These are phyloP conservation scores for Tricholauxania praeusta DNA, from an alignment of 2,888 invertebrate species.

Conservation along the genomic window DNA sequence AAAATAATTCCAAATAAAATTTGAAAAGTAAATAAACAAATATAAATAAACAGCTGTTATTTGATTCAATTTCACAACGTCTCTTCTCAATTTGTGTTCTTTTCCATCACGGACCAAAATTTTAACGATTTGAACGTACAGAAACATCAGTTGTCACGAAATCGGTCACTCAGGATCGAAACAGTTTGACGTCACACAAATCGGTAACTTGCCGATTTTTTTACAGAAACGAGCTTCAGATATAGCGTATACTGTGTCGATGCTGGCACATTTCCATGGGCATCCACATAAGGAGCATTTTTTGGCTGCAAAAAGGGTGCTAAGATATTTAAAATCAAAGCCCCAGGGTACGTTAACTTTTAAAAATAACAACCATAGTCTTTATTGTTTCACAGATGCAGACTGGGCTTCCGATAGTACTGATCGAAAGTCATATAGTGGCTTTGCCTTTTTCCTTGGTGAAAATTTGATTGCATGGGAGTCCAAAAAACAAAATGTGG, in stretches of 20 bases:
- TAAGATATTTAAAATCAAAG: slow-evolving; percentile 10
- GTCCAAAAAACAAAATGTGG: slow-evolving; percentile 28
- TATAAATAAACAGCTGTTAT: too few relatives aligned
- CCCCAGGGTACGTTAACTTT: slow-evolving; percentile 19
- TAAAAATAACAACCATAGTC: neutral
- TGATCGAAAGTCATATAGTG: slow-evolving; percentile 32
- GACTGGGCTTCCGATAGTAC: slow-evolving; percentile 36
- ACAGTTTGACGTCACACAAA: too few relatives aligned
- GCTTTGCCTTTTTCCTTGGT: slow-evolving; percentile 26
- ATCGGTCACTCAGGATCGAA: too few relatives aligned
- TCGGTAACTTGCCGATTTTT: too few relatives aligned
- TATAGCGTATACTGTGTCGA: neutral
- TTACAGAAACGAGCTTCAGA: too few relatives aligned
- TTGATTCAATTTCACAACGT: too few relatives aligned
- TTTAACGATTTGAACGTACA: too few relatives aligned
- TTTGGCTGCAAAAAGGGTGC: neutral
- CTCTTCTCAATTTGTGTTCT: too few relatives aligned
- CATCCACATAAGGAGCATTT: neutral
- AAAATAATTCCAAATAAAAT: too few relatives aligned
- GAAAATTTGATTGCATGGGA: slow-evolving; percentile 27
- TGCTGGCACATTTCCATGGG: neutral
- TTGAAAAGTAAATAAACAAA: too few relatives aligned
- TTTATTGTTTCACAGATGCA: slow-evolving; percentile 14
- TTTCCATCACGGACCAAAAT: too few relatives aligned
- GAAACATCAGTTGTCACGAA: too few relatives aligned